Evolutionary conservation across 1,140 invertebrate genomes (phyloP), one percentile per base, ranked within the genome.

Genomic region (Scaptodrosophila lebanonensis): DNA sequence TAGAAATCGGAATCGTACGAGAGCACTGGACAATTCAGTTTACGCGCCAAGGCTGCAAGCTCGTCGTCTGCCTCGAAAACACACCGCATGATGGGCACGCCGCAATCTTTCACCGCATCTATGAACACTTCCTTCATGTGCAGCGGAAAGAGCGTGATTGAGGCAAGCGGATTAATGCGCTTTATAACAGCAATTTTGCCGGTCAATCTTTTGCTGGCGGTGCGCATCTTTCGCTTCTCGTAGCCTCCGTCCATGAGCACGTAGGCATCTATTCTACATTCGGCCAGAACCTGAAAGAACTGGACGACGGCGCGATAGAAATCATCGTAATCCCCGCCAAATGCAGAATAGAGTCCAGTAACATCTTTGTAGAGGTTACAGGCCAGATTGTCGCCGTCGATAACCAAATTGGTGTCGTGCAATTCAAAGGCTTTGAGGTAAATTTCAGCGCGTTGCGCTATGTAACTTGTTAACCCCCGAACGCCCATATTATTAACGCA

Each of bases 1-100:
- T 92, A 97, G 88, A 96, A 98, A 88, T 98, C 96, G 1, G 95
- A 97, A 86, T 98, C 96, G 66, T 93, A 93, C 77, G 94, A 96
- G 0, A 98, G 70, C 7, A 97, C 91, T 2, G 95, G 95, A 71
- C 95, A 97, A 22, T 93, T 88, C 3, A 96, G 88, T 42, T 91
- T 88, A 60, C 91, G 91, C 0, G 95, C 93, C 42, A 97, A 70
- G 0, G 91, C 91, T 1, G 94, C 94, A 47, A 97, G 91, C 73
- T 95, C 92, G 62, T 92, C 90, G 86, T 98, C 96, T 30, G 95
- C 95, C 88, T 97, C 96, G 87, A 94, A 96, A 49, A 93, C 90
- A 79, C 93, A 93, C 44, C 93, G 89, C 12, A 91, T 91, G 61
- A 91, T 89, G 22, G 89, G 88, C 3, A 97, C 87, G 7, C 90